Evolutionary conservation across 92 coral and sea anemone species (phyloP).

Genomic region (Parazoanthus darwini): DNA sequence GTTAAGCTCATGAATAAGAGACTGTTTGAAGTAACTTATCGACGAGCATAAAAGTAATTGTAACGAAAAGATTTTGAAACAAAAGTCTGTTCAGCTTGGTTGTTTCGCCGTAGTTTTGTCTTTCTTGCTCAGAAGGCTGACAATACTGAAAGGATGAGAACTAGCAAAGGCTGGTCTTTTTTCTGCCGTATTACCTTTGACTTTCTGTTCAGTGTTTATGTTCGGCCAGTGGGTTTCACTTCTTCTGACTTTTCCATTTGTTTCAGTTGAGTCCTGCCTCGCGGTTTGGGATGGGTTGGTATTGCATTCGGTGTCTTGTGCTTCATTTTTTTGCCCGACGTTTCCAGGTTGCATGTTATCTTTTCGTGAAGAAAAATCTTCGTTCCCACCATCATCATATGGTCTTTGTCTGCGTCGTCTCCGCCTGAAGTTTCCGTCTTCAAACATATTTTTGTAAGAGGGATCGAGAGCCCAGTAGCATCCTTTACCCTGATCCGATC

Average conservation of each 20-base stretch:
- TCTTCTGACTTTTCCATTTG: not conserved
- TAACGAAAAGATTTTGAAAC: not conserved
- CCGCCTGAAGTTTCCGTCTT: constrained; percentile 95
- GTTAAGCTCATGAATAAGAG: not conserved
- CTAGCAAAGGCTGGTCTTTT: not conserved
- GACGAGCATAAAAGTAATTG: not conserved
- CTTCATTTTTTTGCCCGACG: not conserved
- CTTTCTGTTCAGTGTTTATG: not conserved
- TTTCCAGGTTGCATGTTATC: not conserved
- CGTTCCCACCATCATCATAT: constrained; percentile 15
- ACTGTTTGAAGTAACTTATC: not conserved
- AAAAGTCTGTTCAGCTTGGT: not conserved
- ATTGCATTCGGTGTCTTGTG: not conserved
- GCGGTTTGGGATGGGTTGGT: not conserved
- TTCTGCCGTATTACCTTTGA: not conserved
- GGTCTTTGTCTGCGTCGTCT: constrained; percentile 75
- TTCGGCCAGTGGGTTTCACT: not conserved
- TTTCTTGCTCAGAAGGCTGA: constrained; percentile 10
- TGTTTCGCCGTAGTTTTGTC: not conserved
- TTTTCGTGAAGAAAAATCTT: not conserved
- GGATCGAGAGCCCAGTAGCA: constrained; percentile 97
- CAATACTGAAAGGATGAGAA: constrained; percentile 36
- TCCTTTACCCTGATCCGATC: constrained; percentile 96
- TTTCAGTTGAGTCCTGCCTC: not conserved
- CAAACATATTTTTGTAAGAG: constrained; percentile 95